phyloP scores from a whole-genome alignment of 2,797 vertebrate genomes.

The Rhinoraja longicauda region DNA sequence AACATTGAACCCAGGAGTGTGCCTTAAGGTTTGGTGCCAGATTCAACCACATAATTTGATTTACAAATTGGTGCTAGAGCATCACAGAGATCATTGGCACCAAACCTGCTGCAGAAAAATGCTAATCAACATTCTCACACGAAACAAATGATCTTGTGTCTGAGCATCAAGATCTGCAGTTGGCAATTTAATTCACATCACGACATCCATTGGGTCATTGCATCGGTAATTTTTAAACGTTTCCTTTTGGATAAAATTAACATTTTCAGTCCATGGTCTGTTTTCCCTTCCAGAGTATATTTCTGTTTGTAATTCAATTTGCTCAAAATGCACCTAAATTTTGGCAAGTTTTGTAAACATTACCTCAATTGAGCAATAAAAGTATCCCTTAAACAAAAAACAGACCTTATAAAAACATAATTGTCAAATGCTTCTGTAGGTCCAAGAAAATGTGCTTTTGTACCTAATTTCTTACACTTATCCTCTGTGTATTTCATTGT shows the following conservation, averaged over 20 bases:
- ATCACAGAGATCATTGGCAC: background rate
- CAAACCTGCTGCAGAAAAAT: background rate
- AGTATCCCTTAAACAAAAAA: background rate
- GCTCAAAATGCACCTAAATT: background rate
- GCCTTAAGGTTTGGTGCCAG: background rate
- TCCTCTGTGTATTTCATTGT: background rate
- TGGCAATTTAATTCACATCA: background rate
- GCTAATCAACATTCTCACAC: background rate
- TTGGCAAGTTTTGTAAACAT: background rate
- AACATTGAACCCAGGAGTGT: background rate
- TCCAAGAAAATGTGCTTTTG: background rate
- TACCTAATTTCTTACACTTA: background rate
- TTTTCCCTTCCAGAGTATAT: background rate
- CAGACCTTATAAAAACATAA: background rate
- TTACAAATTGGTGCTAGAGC: background rate
- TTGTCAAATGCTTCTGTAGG: background rate
- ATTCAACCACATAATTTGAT: background rate
- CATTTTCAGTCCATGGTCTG: background rate
- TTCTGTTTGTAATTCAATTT: background rate
- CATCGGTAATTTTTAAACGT: background rate
- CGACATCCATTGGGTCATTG: background rate
- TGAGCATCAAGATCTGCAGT: background rate
- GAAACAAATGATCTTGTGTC: background rate
- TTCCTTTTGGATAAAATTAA: background rate
- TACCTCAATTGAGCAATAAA: background rate